Evolutionary conservation across 2,797 vertebrate genomes (phyloP).

Genomic region (Momotus momota): DNA sequence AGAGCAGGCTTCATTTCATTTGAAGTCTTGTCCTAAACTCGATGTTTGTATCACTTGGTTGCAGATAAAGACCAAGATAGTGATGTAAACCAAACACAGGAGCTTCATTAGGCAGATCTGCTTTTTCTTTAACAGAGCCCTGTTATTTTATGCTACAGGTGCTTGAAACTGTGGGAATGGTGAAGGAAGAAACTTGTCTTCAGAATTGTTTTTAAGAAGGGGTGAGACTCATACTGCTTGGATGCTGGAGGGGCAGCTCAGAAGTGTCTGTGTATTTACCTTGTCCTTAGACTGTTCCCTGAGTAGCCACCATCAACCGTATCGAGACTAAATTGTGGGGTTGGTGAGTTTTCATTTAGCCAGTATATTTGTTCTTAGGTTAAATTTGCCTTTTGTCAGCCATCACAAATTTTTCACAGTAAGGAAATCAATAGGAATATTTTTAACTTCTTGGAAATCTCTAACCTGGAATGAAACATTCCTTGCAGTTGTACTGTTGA

Average conservation of each 20-base stretch:
- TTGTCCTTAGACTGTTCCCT: not conserved
- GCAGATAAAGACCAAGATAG: not conserved
- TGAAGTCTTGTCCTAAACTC: not conserved
- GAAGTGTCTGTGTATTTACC: not conserved
- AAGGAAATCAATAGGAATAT: not conserved
- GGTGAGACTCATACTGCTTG: not conserved
- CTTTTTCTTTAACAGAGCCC: not conserved
- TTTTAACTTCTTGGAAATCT: not conserved
- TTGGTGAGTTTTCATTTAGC: not conserved
- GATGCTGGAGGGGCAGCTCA: not conserved
- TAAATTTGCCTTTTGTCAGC: not conserved
- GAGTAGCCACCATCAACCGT: accelerated
- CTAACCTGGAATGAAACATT: not conserved
- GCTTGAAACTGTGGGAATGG: not conserved
- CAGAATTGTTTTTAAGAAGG: not conserved
- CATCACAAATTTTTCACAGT: not conserved
- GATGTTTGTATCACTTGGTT: not conserved
- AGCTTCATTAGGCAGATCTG: not conserved
- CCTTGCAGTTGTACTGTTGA: not conserved
- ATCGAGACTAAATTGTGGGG: accelerated
- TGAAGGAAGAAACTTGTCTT: not conserved
- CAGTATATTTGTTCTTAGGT: not conserved
- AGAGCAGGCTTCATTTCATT: not conserved
- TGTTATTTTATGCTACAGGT: not conserved
- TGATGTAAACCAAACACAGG: not conserved